phyloP scores from a whole-genome alignment of 1,140 invertebrate genomes.

The Octopus sinensis region DNA sequence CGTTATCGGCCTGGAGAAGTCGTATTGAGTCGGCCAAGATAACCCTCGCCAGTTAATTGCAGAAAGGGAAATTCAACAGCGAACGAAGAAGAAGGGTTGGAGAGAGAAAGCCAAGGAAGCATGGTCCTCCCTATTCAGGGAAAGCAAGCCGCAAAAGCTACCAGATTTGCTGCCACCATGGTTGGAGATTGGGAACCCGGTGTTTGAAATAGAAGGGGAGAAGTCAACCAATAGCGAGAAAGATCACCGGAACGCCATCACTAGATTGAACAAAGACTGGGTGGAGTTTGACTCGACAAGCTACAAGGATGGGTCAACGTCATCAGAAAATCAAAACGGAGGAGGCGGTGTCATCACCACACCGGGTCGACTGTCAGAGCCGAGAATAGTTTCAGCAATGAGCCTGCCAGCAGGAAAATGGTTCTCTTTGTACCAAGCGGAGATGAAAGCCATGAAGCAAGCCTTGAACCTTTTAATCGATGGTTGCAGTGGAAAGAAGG shows the following conservation, averaged over 20 bases:
- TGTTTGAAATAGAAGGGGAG: not conserved
- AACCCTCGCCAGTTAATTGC: too few relatives aligned
- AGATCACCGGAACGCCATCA: not conserved
- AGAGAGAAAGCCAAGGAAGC: not conserved
- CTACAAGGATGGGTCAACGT: not conserved
- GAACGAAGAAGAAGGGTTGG: constrained; percentile 3
- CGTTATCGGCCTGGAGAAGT: constrained; percentile 3
- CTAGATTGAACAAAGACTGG: not conserved
- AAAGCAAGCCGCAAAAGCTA: not conserved
- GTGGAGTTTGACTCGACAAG: not conserved
- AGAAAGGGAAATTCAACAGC: not conserved
- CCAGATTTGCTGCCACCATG: not conserved
- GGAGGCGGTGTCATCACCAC: not conserved
- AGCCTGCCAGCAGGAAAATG: not conserved
- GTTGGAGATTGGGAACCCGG: not conserved
- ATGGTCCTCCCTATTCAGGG: not conserved
- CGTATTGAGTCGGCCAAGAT: not conserved
- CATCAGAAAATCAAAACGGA: not conserved
- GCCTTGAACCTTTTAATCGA: not conserved
- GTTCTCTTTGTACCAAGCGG: not conserved
- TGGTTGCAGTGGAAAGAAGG: not conserved
- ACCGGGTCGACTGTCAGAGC: not conserved
- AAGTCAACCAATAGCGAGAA: not conserved
- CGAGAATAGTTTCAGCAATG: not conserved
- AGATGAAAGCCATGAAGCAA: not conserved